Evolutionary conservation across 2,888 invertebrate genomes (phyloP), one percentile per base, ranked within the genome.

Genomic region (Aspidapion aeneum): DNA sequence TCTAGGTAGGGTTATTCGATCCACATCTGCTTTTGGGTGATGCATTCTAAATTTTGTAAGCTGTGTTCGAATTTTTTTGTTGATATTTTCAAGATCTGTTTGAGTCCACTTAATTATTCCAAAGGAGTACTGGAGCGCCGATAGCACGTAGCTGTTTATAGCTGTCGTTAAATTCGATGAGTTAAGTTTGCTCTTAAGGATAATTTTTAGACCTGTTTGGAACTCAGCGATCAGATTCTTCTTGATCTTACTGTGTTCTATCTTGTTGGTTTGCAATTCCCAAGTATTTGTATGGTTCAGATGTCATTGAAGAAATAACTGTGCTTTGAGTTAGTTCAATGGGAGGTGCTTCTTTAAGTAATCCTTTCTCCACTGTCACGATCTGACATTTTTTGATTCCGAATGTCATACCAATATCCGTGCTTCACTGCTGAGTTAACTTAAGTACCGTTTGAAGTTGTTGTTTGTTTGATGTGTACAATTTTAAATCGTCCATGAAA

Each of bases 401-500:
- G 17, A 54, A 54, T 18, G 12, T 17, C 49, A 48, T 48, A 48
- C n/a, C n/a, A 48, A 48, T 48, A 48, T 48, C 49, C n/a, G 9
- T 54, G 55, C 55, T 18, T 18, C 12, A 16, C 18, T 54, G 55
- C 9, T 54, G 16, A 9, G 18, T 54, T 9, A 54, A 9, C 17
- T 54, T 12, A 12, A 54, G 12, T 12, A 16, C 9, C 17, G 12
- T 9, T 16, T 54, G 7, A 7, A 54, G 18, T 12, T 54, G 55
- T 17, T 12, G 9, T 54, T 54, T 54, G 12, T 9, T 16, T 16
- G 55, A 9, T 12, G 12, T 17, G 17, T 16, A 54, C 9, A 54
- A 17, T 54, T 54, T 54, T 54, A 54, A 16, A 54, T 54, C 55
- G 18, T 54, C 55, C 55, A 54, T 54, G 18, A 16, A 54, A 17